phyloP scores from a whole-genome alignment of 2,888 invertebrate genomes.

The Cepaea hortensis region DNA sequence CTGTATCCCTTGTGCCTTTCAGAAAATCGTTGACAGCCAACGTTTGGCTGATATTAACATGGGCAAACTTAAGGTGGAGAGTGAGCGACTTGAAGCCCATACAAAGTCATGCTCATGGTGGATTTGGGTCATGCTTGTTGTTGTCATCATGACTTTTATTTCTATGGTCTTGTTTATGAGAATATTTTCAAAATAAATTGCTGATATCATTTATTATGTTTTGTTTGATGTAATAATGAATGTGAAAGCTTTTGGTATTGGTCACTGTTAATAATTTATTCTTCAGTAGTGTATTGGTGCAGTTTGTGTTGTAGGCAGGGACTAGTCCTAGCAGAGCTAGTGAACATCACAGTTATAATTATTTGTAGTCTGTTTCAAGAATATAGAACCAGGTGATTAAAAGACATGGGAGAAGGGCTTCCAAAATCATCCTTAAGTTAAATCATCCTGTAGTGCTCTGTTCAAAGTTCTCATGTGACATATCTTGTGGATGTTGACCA shows the following conservation, averaged over 20 bases:
- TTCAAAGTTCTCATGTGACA: too few relatives aligned
- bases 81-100: conserved; percentile 88
- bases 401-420: too few relatives aligned
- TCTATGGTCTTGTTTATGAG: conserved; percentile 96
- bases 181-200: conserved; percentile 81
- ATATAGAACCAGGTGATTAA: too few relatives aligned
- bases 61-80: conserved; percentile 86
- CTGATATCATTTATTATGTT: neutral
- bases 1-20: conserved; percentile 52
- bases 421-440: too few relatives aligned
- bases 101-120: conserved; percentile 95
- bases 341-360: too few relatives aligned
- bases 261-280: neutral
- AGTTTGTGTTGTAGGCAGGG: too few relatives aligned
- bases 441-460: too few relatives aligned
- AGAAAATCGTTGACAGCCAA: conserved; percentile 86
- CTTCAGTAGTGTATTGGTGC: neutral
- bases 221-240: neutral
- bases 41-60: conserved; percentile 88
- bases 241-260: neutral
- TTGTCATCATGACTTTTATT: conserved; percentile 91
- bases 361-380: too few relatives aligned
- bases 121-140: conserved; percentile 92
- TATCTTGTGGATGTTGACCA: too few relatives aligned
- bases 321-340: too few relatives aligned